These are phyloP conservation scores for Lemur catta DNA, from an alignment of 2,797 vertebrate genomes.

Conservation along the genomic window DNA sequence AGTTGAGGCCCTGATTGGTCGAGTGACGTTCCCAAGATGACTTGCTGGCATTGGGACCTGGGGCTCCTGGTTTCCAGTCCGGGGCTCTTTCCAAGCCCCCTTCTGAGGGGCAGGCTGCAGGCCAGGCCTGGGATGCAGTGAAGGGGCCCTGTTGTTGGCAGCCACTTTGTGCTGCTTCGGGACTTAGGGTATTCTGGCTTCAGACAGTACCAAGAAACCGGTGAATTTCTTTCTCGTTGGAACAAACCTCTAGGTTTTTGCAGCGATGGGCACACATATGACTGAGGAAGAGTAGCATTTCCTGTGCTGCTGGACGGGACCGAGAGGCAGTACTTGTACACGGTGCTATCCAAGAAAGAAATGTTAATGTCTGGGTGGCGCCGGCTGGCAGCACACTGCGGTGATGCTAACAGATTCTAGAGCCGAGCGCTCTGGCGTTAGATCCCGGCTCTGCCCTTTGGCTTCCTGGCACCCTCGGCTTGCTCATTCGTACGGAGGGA, in stretches of 20 bases:
- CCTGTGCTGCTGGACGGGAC: background rate
- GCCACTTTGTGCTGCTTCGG: background rate
- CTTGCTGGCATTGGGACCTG: background rate
- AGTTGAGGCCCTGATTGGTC: background rate
- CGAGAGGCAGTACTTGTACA: background rate
- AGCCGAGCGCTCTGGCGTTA: background rate
- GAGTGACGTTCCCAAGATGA: background rate
- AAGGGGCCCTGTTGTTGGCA: background rate
- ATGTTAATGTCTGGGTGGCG: background rate
- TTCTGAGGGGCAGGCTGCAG: background rate
- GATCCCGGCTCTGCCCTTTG: background rate
- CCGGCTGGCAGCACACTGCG: rapidly evolving
- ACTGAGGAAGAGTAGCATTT: background rate
- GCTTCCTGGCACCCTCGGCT: background rate
- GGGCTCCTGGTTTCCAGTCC: background rate
- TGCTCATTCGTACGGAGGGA: background rate
- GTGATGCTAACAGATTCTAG: background rate
- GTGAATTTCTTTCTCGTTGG: background rate
- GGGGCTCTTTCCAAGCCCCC: background rate
- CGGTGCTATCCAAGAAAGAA: background rate
- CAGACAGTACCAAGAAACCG: background rate
- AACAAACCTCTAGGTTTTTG: background rate
- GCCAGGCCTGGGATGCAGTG: background rate
- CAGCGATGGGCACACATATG: background rate
- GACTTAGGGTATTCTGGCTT: background rate